Base-by-base conservation (phyloP, 92 coral and sea anemone genomes). In the Zoanthus solanderi region DNA sequence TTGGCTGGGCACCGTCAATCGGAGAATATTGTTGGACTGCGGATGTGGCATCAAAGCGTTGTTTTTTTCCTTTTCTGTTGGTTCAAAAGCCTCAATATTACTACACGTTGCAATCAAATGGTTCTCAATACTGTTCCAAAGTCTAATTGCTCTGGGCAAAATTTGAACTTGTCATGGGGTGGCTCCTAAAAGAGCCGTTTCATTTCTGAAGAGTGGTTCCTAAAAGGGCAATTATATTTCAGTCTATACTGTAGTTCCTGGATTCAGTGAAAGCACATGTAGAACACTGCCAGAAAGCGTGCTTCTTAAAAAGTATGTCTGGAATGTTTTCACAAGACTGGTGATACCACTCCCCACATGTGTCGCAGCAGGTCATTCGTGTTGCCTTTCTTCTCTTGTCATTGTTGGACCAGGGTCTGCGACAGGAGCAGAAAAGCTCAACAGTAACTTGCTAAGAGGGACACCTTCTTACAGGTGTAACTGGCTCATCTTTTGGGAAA, bases 331-430 rank as follows among this genome's bases (percentile, higher is more conserved):
- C 87, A 68, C 87, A 83, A 17, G 48, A 48, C 18, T 32, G 34
- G 58, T 83, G 78, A 16, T 37, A 83, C 87, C 87, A 83, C 50
- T 83, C 32, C 34, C 77, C 77, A 83, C 77, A 83, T 50, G 32
- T 83, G 17, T 83, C 67, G 68, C 87, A 83, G 57, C 77, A 83
- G 29, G 86, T 75, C 72, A 81, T 57, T 60, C 68, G 86, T 71
- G 75, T 81, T 37, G 58, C 72, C n/a, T 18, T 61, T 37, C 37
- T 81, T 30, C 57, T 81, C 28, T 69, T 84, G 88, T 84, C 88
- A 48, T 45, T 63, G 65, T 45, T 74, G 17, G 79, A 45, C 88
- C 88, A 72, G 61, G 93, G 93, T 80, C 82, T 52, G 44, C 67
- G 46, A 50, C 68, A 77, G 66, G 82, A 17, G 65, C 82, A 77